Conservation (phyloP, 1,140 invertebrate species). For the Papilio dardanus region DNA sequence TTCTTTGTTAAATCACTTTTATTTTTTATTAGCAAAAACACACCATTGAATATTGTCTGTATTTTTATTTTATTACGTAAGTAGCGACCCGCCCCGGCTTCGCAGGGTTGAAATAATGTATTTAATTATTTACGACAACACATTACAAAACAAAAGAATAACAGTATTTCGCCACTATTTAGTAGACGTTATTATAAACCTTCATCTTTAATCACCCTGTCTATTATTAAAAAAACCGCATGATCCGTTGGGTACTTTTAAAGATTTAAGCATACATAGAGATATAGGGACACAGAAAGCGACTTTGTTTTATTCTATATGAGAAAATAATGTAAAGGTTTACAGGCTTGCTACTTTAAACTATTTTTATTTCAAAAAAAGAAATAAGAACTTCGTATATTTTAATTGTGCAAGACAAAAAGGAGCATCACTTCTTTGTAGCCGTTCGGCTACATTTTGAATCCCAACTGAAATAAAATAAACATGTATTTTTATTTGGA, state of each 20-base stretch:
- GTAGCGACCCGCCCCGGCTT: too few relatives aligned
- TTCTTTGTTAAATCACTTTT: background rate
- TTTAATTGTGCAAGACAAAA: background rate
- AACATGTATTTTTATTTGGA: background rate
- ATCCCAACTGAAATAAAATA: conserved; percentile 39
- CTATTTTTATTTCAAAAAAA: background rate
- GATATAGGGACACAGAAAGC: too few relatives aligned
- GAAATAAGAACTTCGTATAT: background rate
- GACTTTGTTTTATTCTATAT: too few relatives aligned
- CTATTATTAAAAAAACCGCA: background rate
- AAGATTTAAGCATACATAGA: too few relatives aligned
- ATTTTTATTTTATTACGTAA: background rate
- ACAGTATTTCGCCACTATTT: too few relatives aligned
- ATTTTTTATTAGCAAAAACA: background rate
- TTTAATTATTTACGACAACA: too few relatives aligned
- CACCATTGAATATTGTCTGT: background rate
- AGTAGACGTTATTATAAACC: too few relatives aligned
- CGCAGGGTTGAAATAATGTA: too few relatives aligned
- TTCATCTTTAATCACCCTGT: too few relatives aligned
- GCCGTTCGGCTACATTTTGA: conserved; percentile 14
- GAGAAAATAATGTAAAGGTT: background rate
- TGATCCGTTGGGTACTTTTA: too few relatives aligned
- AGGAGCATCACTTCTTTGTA: conserved; percentile 9
- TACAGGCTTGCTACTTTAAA: background rate
- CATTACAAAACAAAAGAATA: too few relatives aligned